Conservation (phyloP, 2,797 vertebrate species). For the Labroides dimidiatus region DNA sequence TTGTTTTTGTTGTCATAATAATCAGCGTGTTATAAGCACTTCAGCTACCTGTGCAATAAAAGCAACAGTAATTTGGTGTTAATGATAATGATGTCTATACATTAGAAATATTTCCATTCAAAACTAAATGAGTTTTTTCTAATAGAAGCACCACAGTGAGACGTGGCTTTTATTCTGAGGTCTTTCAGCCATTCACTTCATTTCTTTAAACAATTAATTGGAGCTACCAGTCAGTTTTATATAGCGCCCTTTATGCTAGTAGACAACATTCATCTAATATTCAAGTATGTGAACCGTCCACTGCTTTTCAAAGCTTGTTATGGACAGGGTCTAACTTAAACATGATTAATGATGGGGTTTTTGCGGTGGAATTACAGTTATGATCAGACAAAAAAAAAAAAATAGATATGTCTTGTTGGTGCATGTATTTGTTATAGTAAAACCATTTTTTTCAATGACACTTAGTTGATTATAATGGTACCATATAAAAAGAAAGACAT, state of each 20-base stretch:
- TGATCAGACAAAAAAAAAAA: background rate
- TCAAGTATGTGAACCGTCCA: background rate
- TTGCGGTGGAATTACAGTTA: background rate
- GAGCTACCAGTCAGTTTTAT: background rate
- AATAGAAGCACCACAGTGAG: too few species aligned
- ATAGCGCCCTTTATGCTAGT: background rate
- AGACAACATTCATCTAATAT: background rate
- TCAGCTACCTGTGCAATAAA: background rate
- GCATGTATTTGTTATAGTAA: background rate
- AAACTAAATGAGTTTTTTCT: background rate
- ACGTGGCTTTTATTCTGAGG: too few species aligned
- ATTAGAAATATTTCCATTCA: background rate
- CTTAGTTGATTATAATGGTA: background rate
- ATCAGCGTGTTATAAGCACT: background rate
- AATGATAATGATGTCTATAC: background rate
- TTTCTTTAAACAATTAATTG: too few species aligned
- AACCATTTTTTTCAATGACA: background rate
- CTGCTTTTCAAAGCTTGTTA: background rate
- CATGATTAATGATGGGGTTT: background rate
- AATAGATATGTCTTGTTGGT: background rate
- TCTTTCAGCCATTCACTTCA: too few species aligned
- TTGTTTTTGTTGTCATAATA: constrained; percentile 1
- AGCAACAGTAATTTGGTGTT: background rate
- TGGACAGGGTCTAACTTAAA: background rate
- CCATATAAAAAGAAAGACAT: background rate